phyloP scores from a whole-genome alignment of 2,888 invertebrate genomes.

The Rhamphomyia laevipes region DNA sequence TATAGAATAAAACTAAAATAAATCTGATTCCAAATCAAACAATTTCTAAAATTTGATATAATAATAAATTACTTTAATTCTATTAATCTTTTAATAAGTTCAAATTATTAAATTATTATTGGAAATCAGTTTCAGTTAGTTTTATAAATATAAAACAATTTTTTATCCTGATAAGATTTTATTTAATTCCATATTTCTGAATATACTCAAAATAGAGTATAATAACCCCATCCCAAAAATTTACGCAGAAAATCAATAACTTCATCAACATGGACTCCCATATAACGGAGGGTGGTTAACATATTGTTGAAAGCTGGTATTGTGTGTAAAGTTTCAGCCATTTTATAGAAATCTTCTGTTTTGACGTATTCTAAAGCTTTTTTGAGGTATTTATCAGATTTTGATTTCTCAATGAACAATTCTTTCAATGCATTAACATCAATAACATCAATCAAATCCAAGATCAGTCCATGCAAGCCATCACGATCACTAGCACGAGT shows the following conservation, averaged over 20 bases:
- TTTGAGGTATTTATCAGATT: slow-evolving; percentile 9
- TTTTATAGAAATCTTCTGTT: slow-evolving; percentile 7
- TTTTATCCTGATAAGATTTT: no score
- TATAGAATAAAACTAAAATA: no score
- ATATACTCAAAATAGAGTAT: no score
- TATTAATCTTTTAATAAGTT: no score
- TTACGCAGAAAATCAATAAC: slow-evolving; percentile 3
- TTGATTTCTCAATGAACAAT: slow-evolving; percentile 4
- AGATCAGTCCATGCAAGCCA: slow-evolving; percentile 7
- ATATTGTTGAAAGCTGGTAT: slow-evolving; percentile 3
- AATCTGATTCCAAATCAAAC: no score
- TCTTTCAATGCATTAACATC: slow-evolving; percentile 6
- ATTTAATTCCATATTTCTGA: no score
- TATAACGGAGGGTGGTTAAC: neutral
- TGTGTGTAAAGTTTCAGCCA: slow-evolving; percentile 5
- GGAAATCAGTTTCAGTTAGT: no score
- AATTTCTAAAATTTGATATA: no score
- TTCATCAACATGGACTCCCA: slow-evolving; percentile 8
- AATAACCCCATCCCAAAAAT: slow-evolving; percentile 9
- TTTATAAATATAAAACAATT: no score
- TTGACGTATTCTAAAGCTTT: slow-evolving; percentile 7
- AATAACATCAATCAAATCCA: slow-evolving; percentile 8
- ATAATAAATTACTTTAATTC: no score
- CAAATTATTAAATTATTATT: no score
- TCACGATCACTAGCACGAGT: neutral